phyloP scores from a whole-genome alignment of 1,140 invertebrate genomes.

The Lepidurus apus region DNA sequence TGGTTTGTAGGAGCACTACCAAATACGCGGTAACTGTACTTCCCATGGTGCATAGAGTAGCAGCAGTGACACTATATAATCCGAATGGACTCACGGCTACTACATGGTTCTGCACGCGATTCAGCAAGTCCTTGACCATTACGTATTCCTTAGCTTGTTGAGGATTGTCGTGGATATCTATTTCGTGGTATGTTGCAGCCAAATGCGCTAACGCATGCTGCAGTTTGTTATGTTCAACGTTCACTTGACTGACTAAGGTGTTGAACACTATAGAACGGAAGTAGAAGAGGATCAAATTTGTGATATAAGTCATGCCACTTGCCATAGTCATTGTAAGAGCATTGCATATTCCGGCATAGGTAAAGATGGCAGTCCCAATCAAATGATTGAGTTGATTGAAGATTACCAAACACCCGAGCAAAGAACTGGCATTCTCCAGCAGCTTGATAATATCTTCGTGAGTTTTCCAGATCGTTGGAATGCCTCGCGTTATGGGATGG shows the following conservation, averaged over 20 bases:
- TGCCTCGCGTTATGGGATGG: not conserved
- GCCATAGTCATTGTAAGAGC: not conserved
- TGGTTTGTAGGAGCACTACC: not conserved
- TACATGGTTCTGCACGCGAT: not conserved
- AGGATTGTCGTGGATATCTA: not conserved
- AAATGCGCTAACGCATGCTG: not conserved
- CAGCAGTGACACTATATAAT: not conserved
- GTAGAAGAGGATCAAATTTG: not conserved
- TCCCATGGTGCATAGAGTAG: not conserved
- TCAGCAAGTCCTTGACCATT: not conserved
- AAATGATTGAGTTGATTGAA: not conserved
- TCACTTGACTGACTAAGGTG: not conserved
- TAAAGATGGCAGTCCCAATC: not conserved
- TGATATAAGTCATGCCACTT: not conserved
- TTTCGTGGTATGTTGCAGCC: not conserved
- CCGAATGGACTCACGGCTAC: not conserved
- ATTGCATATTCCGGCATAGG: not conserved
- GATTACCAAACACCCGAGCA: not conserved
- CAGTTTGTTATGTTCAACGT: not conserved
- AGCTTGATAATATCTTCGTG: not conserved
- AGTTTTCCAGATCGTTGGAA: not conserved
- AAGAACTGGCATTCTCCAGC: not conserved
- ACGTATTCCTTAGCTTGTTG: not conserved
- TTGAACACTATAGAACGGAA: not conserved
- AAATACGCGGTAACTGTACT: not conserved